These are phyloP conservation scores for Drosophila cracens DNA, from an alignment of 2,888 invertebrate genomes.

Conservation along the genomic window DNA sequence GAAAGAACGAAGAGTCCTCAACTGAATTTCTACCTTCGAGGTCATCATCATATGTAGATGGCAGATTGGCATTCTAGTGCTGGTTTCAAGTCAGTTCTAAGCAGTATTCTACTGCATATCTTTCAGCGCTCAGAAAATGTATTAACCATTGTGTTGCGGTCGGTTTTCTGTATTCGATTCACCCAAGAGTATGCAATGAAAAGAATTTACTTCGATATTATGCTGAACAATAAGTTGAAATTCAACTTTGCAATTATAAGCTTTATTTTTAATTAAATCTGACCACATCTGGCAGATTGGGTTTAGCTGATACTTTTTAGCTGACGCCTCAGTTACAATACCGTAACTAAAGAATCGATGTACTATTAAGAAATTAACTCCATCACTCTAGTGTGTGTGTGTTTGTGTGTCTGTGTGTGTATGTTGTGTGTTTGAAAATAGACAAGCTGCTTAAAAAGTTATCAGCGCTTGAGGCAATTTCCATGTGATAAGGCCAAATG, in stretches of 20 bases:
- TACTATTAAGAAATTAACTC: background rate
- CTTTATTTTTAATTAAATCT: background rate
- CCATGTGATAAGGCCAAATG: constrained; percentile 69
- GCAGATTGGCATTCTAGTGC: background rate
- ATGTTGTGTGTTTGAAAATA: background rate
- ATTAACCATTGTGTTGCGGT: background rate
- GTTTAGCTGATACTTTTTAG: too few species aligned
- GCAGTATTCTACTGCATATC: constrained; percentile 17
- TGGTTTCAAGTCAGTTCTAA: background rate
- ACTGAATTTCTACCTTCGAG: background rate
- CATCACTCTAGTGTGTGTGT: background rate
- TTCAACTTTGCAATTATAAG: background rate
- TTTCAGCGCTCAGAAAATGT: background rate
- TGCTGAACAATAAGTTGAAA: background rate
- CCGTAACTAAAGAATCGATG: background rate
- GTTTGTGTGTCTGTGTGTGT: background rate
- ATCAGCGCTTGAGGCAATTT: constrained; percentile 64
- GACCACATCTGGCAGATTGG: background rate
- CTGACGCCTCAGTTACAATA: background rate
- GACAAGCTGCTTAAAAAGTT: constrained; percentile 49
- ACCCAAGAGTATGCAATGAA: constrained; percentile 29
- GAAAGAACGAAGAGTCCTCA: background rate
- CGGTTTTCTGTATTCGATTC: background rate
- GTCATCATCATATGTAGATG: too few species aligned
- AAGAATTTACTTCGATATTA: background rate